Percentiles rank a stretch among this genome's conserved stretches.
These are phyloP conservation scores for Protophormia terraenovae DNA, from an alignment of 2,888 invertebrate genomes.

Conservation along the genomic window DNA sequence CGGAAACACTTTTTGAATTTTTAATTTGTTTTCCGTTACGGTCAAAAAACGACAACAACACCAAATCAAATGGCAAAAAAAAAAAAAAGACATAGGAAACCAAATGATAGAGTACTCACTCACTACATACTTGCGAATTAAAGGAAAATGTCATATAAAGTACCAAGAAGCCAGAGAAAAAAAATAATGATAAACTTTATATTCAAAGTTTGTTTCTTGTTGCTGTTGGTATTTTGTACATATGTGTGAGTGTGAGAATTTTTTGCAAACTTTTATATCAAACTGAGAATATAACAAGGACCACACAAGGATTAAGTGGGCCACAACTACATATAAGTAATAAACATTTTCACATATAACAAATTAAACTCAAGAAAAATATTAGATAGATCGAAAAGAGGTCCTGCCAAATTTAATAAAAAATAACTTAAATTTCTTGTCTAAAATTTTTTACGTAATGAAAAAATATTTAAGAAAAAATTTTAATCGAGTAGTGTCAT, in stretches of 20 bases:
- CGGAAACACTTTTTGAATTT: conserved; percentile 63
- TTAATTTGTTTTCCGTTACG: conserved; percentile 66
- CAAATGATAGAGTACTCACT: conserved; percentile 14
- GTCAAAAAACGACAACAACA: conserved; percentile 49
- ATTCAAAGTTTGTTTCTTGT: conserved; percentile 51
- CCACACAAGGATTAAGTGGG: conserved; percentile 56
- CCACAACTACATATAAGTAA: conserved; percentile 37
- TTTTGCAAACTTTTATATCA: conserved; percentile 19
- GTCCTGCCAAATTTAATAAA: no score
- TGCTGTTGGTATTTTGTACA: conserved; percentile 13
- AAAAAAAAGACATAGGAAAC: background rate
- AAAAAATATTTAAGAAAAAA: no score
- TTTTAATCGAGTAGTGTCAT: no score
- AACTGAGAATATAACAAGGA: conserved; percentile 9
- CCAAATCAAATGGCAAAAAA: conserved; percentile 8
- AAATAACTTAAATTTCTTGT: no score
- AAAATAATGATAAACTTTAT: conserved; percentile 55
- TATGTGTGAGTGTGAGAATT: background rate
- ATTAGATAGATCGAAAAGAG: background rate
- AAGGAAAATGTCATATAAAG: conserved; percentile 50
- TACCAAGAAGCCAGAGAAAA: conserved; percentile 21
- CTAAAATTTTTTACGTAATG: no score
- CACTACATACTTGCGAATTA: conserved; percentile 32
- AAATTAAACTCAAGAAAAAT: conserved; percentile 16
- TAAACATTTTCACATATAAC: background rate